Conservation (phyloP, 1,140 invertebrate species). For the Zaprionus nigranus region DNA sequence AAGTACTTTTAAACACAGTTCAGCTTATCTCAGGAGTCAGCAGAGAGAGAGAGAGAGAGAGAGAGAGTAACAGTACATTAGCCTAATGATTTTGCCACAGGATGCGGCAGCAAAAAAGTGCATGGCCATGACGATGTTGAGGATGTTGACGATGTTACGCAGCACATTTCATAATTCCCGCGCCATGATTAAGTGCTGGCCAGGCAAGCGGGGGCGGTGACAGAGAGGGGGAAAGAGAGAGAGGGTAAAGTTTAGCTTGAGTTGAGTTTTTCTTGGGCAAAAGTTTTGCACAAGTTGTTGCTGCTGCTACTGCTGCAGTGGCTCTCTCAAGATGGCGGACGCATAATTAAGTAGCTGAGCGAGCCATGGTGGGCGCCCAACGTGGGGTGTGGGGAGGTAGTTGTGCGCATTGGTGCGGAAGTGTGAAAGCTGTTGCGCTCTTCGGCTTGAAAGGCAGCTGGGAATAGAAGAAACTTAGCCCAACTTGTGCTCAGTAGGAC, state of each 20-base stretch:
- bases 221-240: neutral
- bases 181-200: constrained; percentile 66
- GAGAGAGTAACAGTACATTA: constrained; percentile 61
- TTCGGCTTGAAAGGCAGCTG: neutral
- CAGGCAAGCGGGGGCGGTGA: neutral
- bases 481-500: neutral
- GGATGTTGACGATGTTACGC: constrained; percentile 60
- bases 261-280: constrained; percentile 52
- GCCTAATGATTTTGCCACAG: constrained; percentile 65
- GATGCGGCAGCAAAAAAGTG: constrained; percentile 31
- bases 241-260: constrained; percentile 15
- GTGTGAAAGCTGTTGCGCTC: constrained; percentile 56
- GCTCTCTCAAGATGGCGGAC: constrained; percentile 41
- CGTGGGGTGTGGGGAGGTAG: neutral
- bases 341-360: constrained; percentile 66
- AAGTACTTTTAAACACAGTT: constrained; percentile 15
- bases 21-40: constrained; percentile 26
- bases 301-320: constrained; percentile 33
- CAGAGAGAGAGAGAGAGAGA: neutral
- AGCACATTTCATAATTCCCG: constrained; percentile 82
- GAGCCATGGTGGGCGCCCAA: neutral
- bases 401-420: constrained; percentile 30
- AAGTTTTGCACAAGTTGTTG: constrained; percentile 61
- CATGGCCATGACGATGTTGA: neutral
- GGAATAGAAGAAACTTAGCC: constrained; percentile 3